Base-by-base conservation (phyloP, 1,140 invertebrate species). In the Danaus melanippus region DNA sequence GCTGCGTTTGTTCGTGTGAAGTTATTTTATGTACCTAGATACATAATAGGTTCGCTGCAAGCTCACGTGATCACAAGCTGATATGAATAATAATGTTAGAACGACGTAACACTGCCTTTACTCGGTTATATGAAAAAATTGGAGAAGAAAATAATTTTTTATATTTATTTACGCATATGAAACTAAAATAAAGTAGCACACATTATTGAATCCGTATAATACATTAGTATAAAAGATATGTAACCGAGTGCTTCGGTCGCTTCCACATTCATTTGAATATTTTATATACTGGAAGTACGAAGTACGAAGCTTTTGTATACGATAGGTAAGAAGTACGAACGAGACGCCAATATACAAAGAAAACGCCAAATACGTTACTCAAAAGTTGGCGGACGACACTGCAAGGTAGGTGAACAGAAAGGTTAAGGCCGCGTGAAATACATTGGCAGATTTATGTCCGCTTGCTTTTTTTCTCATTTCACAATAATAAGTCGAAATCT, bases 301-400 rank as follows among this genome's bases (percentile, higher is more conserved):
- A 5, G 21, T 32, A 32, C 21, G 46, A 54, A 48, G 56, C 60
- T 75, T 74, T 71, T 69, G 71, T 78, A 76, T 78, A 78, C 73
- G 75, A 74, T 74, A 71, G 63, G 55, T 67, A 66, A 62, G 63
- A 59, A 55, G 5, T 51, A 39, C n/a, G n/a, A 43, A 42, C 42
- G 12, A 68, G 63, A 56, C 58, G 21, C 50, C 50, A 62, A 62
- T 46, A 42, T 58, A 62, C 21, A 49, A 46, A 53, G 21, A 43
- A 43, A 58, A 58, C 56, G 53, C 50, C 50, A 58, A 58, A 48
- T 50, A 41, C 21, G 48, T n/a, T 50, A 41, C 2, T 12, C 10
- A 50, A 50, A 39, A 40, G 11, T 42, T 42, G 48, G 49, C 40
- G 12, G 15, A 39, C 8, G 51, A 10, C 42, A 46, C 43, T 40